Conservation (phyloP, 1,140 invertebrate species). For the Meloidogyne chitwoodi region DNA sequence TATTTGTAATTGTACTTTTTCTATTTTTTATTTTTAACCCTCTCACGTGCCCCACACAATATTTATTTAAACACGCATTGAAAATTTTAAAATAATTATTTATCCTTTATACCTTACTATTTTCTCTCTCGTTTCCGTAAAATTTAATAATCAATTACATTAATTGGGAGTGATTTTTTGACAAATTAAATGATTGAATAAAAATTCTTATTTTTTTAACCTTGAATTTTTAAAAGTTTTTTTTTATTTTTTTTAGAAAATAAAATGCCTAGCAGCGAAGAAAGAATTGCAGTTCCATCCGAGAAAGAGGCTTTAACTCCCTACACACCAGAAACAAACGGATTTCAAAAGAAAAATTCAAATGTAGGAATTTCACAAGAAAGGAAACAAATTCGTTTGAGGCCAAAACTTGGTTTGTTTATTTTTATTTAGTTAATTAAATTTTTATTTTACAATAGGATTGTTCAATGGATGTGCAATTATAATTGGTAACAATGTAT, state of each 20-base stretch:
- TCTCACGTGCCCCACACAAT: not conserved
- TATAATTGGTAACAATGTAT: slow-evolving; percentile 38
- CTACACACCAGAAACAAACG: not conserved
- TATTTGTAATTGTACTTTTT: too few relatives aligned
- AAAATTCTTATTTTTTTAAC: not conserved
- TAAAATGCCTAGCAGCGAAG: not conserved
- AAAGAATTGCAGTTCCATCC: not conserved
- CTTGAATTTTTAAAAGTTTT: too few relatives aligned
- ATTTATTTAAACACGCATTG: not conserved
- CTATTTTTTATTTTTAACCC: not conserved
- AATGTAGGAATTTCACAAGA: not conserved
- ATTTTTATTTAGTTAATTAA: not conserved
- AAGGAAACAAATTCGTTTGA: not conserved
- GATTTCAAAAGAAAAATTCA: not conserved
- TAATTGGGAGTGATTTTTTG: not conserved
- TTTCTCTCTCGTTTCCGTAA: not conserved
- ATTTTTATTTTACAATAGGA: not conserved
- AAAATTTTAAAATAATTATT: too few relatives aligned
- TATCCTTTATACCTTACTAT: not conserved
- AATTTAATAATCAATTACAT: not conserved
- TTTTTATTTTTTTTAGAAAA: not conserved
- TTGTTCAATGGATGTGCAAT: slow-evolving; percentile 59
- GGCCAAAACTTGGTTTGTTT: not conserved
- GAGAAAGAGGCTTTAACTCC: not conserved
- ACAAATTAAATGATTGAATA: not conserved